Base-by-base conservation (phyloP, 2,113 vertebrate genomes). In the Menidia beryllina region DNA sequence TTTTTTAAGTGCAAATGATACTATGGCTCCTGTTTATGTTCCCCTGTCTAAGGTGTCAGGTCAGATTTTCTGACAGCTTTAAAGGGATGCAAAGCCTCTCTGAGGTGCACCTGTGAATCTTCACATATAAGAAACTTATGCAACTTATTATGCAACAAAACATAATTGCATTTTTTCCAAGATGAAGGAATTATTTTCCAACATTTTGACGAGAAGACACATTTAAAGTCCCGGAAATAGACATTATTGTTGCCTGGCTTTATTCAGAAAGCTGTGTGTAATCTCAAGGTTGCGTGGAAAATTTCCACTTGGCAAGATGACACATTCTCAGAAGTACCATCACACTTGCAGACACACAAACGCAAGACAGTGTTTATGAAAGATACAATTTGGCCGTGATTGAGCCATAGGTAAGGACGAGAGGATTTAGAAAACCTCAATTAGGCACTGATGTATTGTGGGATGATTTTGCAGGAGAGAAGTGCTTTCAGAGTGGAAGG, bases 391-490 rank as follows among this genome's bases (percentile, higher is more conserved):
- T 76, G 0, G 14, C 50, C 62, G 26, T 75, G 85, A 88, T 81
- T 83, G 75, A 81, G 79, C 64, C 70, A 65, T 54, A 80, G 70
- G 77, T 80, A 78, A 78, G 24, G 39, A 55, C 53, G 25, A 25
- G 56, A 24, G 83, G 74, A 69, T 83, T 84, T 76, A 51, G 67
- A 75, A 77, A 86, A 81, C 48, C 69, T 77, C 84, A 88, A 82
- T 87, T 83, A 87, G 65, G 61, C 39, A 14, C 3, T 3, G 58
- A 49, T 43, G 60, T 11, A 21, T 39, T 45, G 75, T 45, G 56
- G 64, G 61, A 63, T 56, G 72, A 61, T 66, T 76, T 48, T 7
- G 27, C 15, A 1, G 62, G 10, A 50, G 51, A 58, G 64, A 61
- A 78, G 57, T 82, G 71, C 71, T 45, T 72, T 80, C 3, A 6